phyloP scores from a whole-genome alignment of 2,888 invertebrate species.

The Cremastinae sp. region DNA sequence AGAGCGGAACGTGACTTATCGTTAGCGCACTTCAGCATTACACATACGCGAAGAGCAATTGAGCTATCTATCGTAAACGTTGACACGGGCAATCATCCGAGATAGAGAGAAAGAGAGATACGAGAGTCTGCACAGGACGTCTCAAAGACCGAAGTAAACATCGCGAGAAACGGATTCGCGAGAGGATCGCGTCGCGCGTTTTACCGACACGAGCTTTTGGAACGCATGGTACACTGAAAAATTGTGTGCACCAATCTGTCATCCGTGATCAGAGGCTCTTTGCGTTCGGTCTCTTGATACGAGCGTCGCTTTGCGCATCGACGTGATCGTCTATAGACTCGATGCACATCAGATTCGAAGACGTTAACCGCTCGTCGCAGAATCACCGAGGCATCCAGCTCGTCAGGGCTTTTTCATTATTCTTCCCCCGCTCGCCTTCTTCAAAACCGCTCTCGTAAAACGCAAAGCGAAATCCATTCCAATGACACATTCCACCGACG shows the following conservation, averaged over 20 bases:
- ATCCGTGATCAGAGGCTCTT: constrained; percentile 20
- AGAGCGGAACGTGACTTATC: constrained; percentile 64
- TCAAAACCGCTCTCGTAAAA: not conserved
- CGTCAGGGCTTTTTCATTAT: not conserved
- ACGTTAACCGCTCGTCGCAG: constrained; percentile 16
- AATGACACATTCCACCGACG: too few relatives aligned
- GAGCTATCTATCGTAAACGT: constrained; percentile 72
- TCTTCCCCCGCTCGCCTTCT: not conserved
- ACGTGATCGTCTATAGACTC: constrained; percentile 6
- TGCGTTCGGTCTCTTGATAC: constrained; percentile 7
- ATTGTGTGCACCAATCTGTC: not conserved
- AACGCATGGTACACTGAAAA: not conserved
- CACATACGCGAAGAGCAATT: constrained; percentile 73
- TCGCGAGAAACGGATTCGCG: not conserved
- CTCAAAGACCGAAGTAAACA: not conserved
- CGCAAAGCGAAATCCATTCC: not conserved
- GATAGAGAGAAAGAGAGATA: constrained; percentile 57
- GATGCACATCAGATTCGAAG: constrained; percentile 22
- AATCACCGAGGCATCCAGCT: constrained; percentile 25
- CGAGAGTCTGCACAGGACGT: constrained; percentile 15
- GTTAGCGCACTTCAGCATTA: constrained; percentile 68
- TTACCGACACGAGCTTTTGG: too few relatives aligned
- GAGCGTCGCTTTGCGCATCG: not conserved
- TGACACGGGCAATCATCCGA: constrained; percentile 74
- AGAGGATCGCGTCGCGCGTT: too few relatives aligned